phyloP scores from a whole-genome alignment of 92 coral and sea anemone species.

The Porites lobata region DNA sequence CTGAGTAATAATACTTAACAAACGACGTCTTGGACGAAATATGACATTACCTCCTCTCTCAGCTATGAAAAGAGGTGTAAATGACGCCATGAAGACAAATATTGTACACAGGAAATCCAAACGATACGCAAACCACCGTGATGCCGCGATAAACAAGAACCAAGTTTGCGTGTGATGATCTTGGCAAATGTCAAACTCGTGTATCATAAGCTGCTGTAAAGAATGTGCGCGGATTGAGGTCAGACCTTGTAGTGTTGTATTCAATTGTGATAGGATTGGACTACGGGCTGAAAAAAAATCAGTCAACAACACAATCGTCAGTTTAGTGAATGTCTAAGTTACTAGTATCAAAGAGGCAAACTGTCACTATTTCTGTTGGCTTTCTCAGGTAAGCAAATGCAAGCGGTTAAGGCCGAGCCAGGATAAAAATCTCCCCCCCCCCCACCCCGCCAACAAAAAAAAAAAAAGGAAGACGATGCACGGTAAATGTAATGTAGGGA shows the following conservation, averaged over 20 bases:
- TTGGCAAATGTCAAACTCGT: slow-evolving; percentile 83
- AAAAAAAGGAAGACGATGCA: no score
- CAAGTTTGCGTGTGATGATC: slow-evolving; percentile 93
- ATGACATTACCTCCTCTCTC: slow-evolving; percentile 76
- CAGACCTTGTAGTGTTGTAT: slow-evolving; percentile 87
- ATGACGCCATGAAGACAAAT: slow-evolving; percentile 88
- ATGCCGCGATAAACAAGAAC: slow-evolving; percentile 77
- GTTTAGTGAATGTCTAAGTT: neutral
- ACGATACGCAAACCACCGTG: slow-evolving; percentile 92
- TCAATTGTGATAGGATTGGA: slow-evolving; percentile 88
- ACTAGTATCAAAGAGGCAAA: no score
- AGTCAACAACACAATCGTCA: neutral
- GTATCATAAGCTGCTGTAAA: slow-evolving; percentile 70
- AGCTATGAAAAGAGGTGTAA: slow-evolving; percentile 83
- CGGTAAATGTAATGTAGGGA: no score
- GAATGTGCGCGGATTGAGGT: slow-evolving; percentile 85
- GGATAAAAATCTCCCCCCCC: no score
- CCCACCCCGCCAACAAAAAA: no score
- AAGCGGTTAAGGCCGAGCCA: no score
- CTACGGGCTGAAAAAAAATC: slow-evolving; percentile 76
- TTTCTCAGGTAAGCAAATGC: no score
- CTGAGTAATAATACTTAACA: neutral
- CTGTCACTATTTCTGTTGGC: no score
- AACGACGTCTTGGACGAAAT: neutral
- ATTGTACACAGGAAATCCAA: slow-evolving; percentile 82